Evolutionary conservation across 2,888 invertebrate genomes (phyloP).

Genomic region (Apamea crenata): DNA sequence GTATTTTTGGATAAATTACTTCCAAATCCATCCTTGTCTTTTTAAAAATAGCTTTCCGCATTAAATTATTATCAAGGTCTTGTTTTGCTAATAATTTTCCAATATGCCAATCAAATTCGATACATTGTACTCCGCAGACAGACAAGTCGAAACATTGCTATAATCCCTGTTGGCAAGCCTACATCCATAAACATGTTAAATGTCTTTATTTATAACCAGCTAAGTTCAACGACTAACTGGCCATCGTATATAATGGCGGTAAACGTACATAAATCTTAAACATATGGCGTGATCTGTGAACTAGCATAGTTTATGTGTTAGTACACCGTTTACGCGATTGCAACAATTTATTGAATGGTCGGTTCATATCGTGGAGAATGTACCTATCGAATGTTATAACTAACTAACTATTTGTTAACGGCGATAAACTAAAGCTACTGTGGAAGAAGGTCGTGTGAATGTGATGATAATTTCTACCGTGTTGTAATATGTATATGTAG

Average conservation of each 20-base stretch:
- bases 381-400: constrained; percentile 16
- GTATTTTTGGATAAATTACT: background rate
- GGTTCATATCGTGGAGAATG: constrained; percentile 27
- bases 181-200: constrained; percentile 46
- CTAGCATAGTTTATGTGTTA: constrained; percentile 43
- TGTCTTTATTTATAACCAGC: constrained; percentile 52
- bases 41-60: no score
- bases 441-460: constrained; percentile 24
- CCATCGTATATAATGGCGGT: constrained; percentile 48
- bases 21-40: background rate
- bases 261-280: constrained; percentile 51
- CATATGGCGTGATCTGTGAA: constrained; percentile 61
- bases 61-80: background rate
- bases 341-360: constrained; percentile 50
- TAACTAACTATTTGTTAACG: constrained; percentile 17
- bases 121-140: constrained; percentile 7
- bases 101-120: constrained; percentile 9
- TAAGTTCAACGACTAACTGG: constrained; percentile 54
- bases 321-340: constrained; percentile 47
- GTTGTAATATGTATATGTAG: constrained; percentile 6
- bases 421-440: constrained; percentile 29
- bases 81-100: background rate
- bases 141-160: constrained; percentile 32
- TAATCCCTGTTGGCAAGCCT: constrained; percentile 28
- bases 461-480: constrained; percentile 6